Evolutionary conservation across 2,888 invertebrate genomes (phyloP).

Genomic region (Aporophyla nigra): DNA sequence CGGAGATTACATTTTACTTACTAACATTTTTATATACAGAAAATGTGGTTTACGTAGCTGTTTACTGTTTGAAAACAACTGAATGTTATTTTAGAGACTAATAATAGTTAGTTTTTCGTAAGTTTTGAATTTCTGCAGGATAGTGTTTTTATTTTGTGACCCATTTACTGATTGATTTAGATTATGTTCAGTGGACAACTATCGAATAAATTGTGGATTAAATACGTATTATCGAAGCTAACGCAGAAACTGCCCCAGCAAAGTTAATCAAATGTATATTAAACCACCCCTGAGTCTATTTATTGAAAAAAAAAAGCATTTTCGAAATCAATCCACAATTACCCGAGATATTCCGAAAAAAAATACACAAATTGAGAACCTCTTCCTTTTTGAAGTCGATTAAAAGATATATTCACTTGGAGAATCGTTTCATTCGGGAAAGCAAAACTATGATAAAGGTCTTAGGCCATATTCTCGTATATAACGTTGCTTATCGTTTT

Average conservation of each 20-base stretch:
- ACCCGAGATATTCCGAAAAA: too few species aligned
- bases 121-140: background rate
- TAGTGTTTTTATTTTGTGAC: background rate
- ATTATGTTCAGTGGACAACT: background rate
- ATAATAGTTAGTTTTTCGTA: background rate
- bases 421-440: background rate
- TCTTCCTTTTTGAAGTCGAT: too few species aligned
- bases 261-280: too few species aligned
- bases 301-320: too few species aligned
- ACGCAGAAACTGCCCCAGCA: too few species aligned
- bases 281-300: too few species aligned
- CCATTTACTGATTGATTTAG: background rate
- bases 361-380: too few species aligned
- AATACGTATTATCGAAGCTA: too few species aligned
- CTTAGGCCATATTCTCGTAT: background rate
- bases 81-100: background rate
- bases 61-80: background rate
- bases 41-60: background rate
- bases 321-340: too few species aligned
- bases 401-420: background rate
- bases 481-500: background rate
- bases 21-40: slow-evolving; percentile 22
- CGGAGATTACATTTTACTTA: slow-evolving; percentile 45
- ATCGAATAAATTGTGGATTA: too few species aligned
- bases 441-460: background rate